Evolutionary conservation across 2,113 vertebrate species (phyloP).

Genomic region (Vulpes vulpes): DNA sequence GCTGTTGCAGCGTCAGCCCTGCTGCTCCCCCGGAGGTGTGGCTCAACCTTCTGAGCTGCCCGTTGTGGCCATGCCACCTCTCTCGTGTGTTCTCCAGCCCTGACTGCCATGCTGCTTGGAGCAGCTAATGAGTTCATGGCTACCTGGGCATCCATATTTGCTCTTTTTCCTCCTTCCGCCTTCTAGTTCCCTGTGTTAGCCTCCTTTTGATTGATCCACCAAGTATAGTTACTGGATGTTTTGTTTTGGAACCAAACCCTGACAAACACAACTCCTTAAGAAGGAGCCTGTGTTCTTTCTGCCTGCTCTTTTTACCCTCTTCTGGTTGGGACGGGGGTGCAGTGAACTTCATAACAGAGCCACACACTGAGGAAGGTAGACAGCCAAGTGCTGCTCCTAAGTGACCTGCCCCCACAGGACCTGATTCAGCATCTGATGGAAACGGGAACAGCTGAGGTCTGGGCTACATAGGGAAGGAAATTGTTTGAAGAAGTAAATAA

Average conservation of each 20-base stretch:
- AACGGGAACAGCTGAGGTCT: not conserved
- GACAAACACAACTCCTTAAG: not conserved
- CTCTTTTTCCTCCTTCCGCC: not conserved
- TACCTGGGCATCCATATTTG: rapidly evolving
- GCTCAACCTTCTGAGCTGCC: not conserved
- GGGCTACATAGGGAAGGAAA: not conserved
- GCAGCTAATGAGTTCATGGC: rapidly evolving
- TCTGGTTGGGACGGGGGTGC: not conserved
- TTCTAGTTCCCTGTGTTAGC: not conserved
- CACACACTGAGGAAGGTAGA: not conserved
- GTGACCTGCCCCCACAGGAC: not conserved
- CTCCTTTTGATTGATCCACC: not conserved
- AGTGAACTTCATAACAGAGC: not conserved
- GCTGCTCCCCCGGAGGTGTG: not conserved
- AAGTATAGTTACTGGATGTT: not conserved
- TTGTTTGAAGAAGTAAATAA: not conserved
- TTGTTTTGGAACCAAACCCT: not conserved
- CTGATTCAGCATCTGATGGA: rapidly evolving
- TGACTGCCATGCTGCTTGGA: not conserved
- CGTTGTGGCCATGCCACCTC: not conserved
- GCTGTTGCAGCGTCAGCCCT: not conserved
- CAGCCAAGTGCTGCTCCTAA: not conserved
- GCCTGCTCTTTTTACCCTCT: not conserved
- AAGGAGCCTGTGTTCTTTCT: not conserved
- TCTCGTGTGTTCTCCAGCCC: too few relatives aligned